phyloP scores from a whole-genome alignment of 2,888 invertebrate genomes.

The Noctuana brunneofusca region DNA sequence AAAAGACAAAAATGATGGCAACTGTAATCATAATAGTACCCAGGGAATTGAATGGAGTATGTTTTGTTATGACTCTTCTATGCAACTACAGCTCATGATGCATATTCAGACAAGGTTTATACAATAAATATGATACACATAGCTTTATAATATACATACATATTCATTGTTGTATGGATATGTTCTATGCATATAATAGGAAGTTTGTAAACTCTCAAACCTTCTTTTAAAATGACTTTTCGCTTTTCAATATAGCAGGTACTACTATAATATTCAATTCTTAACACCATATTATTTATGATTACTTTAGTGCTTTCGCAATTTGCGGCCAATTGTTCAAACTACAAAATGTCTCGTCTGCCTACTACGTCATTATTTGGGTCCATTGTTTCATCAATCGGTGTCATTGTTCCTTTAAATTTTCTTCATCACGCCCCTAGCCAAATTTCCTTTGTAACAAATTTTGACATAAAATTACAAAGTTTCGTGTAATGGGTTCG shows the following conservation, averaged over 20 bases:
- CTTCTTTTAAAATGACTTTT: too few relatives aligned
- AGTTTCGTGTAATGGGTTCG: constrained; percentile 58
- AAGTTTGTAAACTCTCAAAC: too few relatives aligned
- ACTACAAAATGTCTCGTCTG: neutral
- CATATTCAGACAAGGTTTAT: neutral
- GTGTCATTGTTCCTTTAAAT: constrained; percentile 39
- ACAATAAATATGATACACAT: neutral
- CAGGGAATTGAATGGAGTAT: constrained; percentile 51
- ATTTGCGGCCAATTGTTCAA: constrained; percentile 7
- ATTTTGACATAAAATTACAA: constrained; percentile 61
- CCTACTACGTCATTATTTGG: constrained; percentile 10
- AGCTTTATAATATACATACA: too few relatives aligned
- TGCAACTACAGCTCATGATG: constrained; percentile 15
- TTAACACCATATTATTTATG: neutral
- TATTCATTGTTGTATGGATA: too few relatives aligned
- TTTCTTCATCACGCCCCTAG: constrained; percentile 40
- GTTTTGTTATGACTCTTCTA: constrained; percentile 42
- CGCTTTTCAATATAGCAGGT: too few relatives aligned
- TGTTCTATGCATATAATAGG: too few relatives aligned
- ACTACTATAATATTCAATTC: neutral
- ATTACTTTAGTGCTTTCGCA: neutral
- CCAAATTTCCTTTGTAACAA: constrained; percentile 47
- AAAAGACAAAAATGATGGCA: neutral
- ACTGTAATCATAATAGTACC: constrained; percentile 32
- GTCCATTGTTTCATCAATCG: constrained; percentile 37